phyloP scores from a whole-genome alignment of 2,113 vertebrate species.

The Corythaixoides concolor region DNA sequence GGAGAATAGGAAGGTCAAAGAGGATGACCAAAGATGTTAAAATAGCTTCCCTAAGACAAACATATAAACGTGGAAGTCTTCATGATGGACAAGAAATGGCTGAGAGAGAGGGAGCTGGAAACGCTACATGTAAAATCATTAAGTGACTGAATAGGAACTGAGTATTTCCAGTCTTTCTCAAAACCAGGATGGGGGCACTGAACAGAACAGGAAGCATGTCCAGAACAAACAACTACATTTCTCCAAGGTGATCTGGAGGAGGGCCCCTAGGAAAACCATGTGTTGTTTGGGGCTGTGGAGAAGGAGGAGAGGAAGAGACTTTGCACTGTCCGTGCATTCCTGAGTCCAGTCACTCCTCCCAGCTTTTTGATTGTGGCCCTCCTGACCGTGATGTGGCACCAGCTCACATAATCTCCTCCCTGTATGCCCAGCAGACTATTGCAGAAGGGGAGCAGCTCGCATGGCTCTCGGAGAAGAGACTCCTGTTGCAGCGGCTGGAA shows the following conservation, averaged over 20 bases:
- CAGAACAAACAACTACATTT: background rate
- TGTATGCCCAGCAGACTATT: slow-evolving; percentile 18
- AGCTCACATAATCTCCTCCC: background rate
- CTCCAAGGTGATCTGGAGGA: no score
- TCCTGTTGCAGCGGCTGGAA: slow-evolving; percentile 45
- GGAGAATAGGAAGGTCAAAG: background rate
- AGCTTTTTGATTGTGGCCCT: background rate
- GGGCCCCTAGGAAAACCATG: no score
- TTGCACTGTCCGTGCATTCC: background rate
- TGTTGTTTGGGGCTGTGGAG: background rate
- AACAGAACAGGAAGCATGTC: background rate
- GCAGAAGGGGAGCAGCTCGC: background rate
- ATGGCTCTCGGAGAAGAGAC: slow-evolving; percentile 39
- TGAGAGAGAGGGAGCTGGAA: background rate
- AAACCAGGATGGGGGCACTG: background rate
- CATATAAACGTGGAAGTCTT: background rate
- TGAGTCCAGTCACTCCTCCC: background rate
- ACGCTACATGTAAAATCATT: background rate
- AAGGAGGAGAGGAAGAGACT: background rate
- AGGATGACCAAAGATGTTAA: background rate
- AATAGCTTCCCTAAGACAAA: background rate
- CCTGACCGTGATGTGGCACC: background rate
- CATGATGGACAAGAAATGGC: background rate
- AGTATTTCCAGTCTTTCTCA: background rate
- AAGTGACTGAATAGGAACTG: background rate